phyloP scores from a whole-genome alignment of 1,140 invertebrate genomes.

The Lutraria rhynchaena region DNA sequence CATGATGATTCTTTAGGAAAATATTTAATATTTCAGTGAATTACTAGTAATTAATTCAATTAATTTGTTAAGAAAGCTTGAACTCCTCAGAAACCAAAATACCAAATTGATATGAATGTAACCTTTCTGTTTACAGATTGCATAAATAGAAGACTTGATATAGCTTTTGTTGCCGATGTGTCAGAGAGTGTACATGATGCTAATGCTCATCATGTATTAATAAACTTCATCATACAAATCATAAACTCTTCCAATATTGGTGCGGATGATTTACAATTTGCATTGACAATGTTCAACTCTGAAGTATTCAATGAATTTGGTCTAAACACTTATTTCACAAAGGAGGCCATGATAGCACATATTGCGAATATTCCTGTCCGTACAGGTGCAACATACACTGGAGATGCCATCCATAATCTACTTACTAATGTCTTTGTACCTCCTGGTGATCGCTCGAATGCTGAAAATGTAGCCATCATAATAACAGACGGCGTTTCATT shows the following conservation, averaged over 20 bases:
- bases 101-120: background rate
- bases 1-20: too few relatives aligned
- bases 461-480: background rate
- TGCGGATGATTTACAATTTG: background rate
- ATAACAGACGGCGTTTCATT: background rate
- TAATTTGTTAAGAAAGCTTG: background rate
- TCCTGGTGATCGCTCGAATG: too few relatives aligned
- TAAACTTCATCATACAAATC: background rate
- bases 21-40: too few relatives aligned
- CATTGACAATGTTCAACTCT: too few relatives aligned
- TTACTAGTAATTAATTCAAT: background rate
- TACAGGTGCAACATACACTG: too few relatives aligned
- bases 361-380: too few relatives aligned
- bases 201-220: background rate
- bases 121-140: background rate
- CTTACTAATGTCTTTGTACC: background rate
- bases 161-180: too few relatives aligned
- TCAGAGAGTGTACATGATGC: too few relatives aligned
- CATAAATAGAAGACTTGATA: too few relatives aligned
- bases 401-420: background rate
- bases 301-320: too few relatives aligned
- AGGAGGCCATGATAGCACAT: too few relatives aligned
- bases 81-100: background rate
- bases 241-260: background rate
- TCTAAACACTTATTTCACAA: too few relatives aligned